Base-by-base conservation (phyloP, 2,888 invertebrate genomes). In the Phragmatobia fuliginosa region DNA sequence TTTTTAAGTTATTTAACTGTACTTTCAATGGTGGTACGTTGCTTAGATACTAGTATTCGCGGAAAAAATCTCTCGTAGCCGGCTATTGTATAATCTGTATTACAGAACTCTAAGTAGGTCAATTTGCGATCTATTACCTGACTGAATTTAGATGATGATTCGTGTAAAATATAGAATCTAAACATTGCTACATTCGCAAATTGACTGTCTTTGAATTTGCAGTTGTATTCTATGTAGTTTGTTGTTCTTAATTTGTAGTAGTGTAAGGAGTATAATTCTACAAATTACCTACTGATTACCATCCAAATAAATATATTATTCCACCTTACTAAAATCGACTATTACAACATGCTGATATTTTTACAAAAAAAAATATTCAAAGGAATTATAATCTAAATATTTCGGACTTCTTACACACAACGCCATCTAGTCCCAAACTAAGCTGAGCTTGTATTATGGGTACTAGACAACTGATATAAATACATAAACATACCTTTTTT, bases 1-100 rank as follows among this genome's bases (percentile, higher is more conserved):
- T 90, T 88, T 87, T 88, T 85, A 88, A 90, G 88, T 88, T 89
- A 90, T 90, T 89, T 93, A 93, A 93, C 93, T 92, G 94, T 94
- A 92, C 91, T 90, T 91, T 90, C 89, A 88, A 90, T 90, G 87
- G 82, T 85, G 86, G 83, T 87, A 86, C 86, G 88, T 83, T 85
- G 85, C 85, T 86, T 87, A 87, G 82, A 84, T 80, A 81, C 76
- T 78, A 78, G 83, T 87, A 88, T 92, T 93, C 88, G 92, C 93
- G 89, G 90, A 91, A 92, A 82, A 90, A 91, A 90, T 78, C 74
- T 81, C 70, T 72, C 10, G 32, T 31, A 49, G 38, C 28, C 38
- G 16, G 67, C 59, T 77, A 74, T 81, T 79, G 81, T 81, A 79
- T 81, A 80, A 82, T 79, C 82, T 83, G 83, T 85, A 85, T 82